A percentile compares a stretch with the other conserved stretches of the same genome.
Evolutionary conservation across 2,888 invertebrate genomes (phyloP).

Genomic region (Monopis laevigella): DNA sequence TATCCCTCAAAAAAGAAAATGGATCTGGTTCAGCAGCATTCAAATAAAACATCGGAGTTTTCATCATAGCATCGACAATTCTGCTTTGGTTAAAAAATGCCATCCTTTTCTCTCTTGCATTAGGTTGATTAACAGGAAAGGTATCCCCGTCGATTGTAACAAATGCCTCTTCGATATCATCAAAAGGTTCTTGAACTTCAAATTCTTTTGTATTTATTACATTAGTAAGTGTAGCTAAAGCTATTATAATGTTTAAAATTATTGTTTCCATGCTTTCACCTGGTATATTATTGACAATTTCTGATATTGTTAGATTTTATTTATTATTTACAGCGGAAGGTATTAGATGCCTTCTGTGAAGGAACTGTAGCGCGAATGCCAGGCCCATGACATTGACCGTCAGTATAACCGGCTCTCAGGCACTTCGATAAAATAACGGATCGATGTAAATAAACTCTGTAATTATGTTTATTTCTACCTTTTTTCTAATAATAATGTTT

Average conservation of each 20-base stretch:
- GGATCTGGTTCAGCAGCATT: conserved; percentile 32
- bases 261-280: neutral
- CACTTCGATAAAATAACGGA: neutral
- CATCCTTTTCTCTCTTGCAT: conserved; percentile 25
- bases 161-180: neutral
- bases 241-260: neutral
- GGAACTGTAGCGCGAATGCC: conserved; percentile 6
- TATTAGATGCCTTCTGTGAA: conserved; percentile 5
- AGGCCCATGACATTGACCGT: conserved; percentile 10
- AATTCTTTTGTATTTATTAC: neutral
- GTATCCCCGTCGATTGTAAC: neutral
- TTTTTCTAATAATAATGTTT: too few species aligned
- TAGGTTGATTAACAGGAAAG: neutral
- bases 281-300: neutral
- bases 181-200: neutral
- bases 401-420: conserved; percentile 5
- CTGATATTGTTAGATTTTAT: neutral
- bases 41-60: conserved; percentile 31
- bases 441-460: neutral
- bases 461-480: too few species aligned
- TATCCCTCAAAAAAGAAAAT: conserved; percentile 35
- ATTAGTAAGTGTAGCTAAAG: too few species aligned
- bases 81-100: conserved; percentile 25
- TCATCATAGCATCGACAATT: conserved; percentile 42
- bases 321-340: conserved; percentile 4